Percentiles rank a stretch among this genome's conserved stretches.
Conservation (phyloP, 1,140 invertebrate genomes). For the Heliothis virescens region DNA sequence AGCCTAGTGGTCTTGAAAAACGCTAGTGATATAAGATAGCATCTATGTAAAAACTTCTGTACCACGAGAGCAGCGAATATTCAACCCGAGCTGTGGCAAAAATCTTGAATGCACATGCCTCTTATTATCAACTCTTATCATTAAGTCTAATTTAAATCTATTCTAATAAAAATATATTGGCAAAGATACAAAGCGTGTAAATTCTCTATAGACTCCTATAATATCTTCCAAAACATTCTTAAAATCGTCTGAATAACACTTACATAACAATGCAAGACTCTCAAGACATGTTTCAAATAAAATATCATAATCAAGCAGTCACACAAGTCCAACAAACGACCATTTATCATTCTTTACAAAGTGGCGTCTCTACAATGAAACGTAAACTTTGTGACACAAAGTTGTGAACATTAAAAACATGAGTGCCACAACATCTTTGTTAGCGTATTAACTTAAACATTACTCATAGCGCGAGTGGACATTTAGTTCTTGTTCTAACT, state of each 20-base stretch:
- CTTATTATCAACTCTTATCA: too few relatives aligned
- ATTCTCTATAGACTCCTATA: too few relatives aligned
- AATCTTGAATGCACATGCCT: too few relatives aligned
- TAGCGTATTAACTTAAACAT: neutral
- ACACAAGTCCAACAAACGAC: conserved; percentile 3
- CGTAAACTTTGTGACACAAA: conserved; percentile 13
- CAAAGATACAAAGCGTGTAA: too few relatives aligned
- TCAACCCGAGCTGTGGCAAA: too few relatives aligned
- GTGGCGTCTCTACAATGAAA: neutral
- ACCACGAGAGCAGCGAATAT: neutral
- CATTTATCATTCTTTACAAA: conserved; percentile 15
- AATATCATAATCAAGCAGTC: neutral
- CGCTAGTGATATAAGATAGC: conserved; percentile 9
- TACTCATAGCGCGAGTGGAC: conserved; percentile 6
- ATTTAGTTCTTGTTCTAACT: neutral
- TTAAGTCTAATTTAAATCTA: too few relatives aligned
- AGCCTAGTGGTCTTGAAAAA: conserved; percentile 32
- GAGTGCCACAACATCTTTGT: conserved; percentile 11
- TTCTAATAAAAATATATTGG: too few relatives aligned
- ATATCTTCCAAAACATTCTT: too few relatives aligned
- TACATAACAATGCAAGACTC: neutral
- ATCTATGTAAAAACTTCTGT: too few relatives aligned
- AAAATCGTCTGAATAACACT: neutral
- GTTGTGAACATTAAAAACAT: conserved; percentile 35
- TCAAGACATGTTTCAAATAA: conserved; percentile 8